These are phyloP conservation scores for Odontomachus brunneus DNA, from an alignment of 1,140 invertebrate genomes.

Conservation along the genomic window DNA sequence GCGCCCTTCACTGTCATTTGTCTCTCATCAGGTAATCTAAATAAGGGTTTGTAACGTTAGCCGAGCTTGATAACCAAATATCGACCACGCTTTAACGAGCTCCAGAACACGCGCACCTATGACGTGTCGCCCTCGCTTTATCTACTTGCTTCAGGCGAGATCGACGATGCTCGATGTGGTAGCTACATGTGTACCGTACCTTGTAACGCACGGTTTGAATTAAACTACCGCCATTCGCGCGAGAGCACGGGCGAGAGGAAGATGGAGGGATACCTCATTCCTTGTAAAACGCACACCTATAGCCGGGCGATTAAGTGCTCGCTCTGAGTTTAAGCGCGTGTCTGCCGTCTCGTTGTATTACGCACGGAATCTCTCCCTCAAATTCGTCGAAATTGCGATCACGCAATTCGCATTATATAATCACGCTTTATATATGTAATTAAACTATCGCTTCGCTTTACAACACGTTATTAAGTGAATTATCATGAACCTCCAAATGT, in stretches of 20 bases:
- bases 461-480: background rate
- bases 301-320: slow-evolving; percentile 10
- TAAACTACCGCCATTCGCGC: slow-evolving; percentile 59
- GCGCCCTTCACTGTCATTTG: slow-evolving; percentile 50
- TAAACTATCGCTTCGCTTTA: slow-evolving; percentile 11
- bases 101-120: slow-evolving; percentile 68
- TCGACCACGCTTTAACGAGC: slow-evolving; percentile 69
- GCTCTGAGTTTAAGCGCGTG: slow-evolving; percentile 19
- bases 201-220: slow-evolving; percentile 69
- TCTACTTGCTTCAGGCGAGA: slow-evolving; percentile 72
- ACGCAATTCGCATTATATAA: slow-evolving; percentile 27
- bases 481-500: background rate
- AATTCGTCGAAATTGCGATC: background rate
- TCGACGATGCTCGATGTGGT: slow-evolving; percentile 70
- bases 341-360: slow-evolving; percentile 17
- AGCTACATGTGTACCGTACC: slow-evolving; percentile 69
- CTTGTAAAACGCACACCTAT: slow-evolving; percentile 60
- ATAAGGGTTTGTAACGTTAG: slow-evolving; percentile 45
- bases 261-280: slow-evolving; percentile 49
- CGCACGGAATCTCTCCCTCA: background rate
- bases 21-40: slow-evolving; percentile 51
- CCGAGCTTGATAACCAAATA: slow-evolving; percentile 57
- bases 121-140: slow-evolving; percentile 71
- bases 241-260: slow-evolving; percentile 29
- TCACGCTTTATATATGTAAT: slow-evolving; percentile 17